These are phyloP conservation scores for Trematomus loennbergii DNA, from an alignment of 2,113 vertebrate genomes.

Conservation along the genomic window DNA sequence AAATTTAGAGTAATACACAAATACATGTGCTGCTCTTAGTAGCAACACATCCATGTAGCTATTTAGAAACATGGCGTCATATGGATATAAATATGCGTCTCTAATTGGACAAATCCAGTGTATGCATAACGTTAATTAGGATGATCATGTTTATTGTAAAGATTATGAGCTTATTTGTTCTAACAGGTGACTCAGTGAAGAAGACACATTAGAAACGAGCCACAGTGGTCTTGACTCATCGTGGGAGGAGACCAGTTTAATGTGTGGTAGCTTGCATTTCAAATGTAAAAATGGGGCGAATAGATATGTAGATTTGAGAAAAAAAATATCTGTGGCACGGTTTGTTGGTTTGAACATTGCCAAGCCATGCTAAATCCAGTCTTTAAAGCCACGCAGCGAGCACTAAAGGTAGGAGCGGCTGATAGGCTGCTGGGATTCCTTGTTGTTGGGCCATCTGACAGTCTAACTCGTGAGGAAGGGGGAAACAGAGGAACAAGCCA, in stretches of 20 bases:
- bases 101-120: slow-evolving; percentile 79
- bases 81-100: slow-evolving; percentile 69
- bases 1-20: slow-evolving; percentile 39
- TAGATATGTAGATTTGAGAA: slow-evolving; percentile 72
- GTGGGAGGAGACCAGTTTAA: slow-evolving; percentile 55
- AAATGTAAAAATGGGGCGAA: slow-evolving; percentile 68
- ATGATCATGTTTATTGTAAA: slow-evolving; percentile 80
- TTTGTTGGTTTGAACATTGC: slow-evolving; percentile 76
- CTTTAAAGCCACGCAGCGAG: slow-evolving; percentile 77
- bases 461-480: slow-evolving; percentile 67
- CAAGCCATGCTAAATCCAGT: slow-evolving; percentile 80
- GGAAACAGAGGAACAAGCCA: slow-evolving; percentile 73
- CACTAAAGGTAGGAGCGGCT: slow-evolving; percentile 75
- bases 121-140: slow-evolving; percentile 81
- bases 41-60: slow-evolving; percentile 23
- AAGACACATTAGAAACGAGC: slow-evolving; percentile 65
- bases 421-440: slow-evolving; percentile 75
- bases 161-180: slow-evolving; percentile 79
- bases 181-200: slow-evolving; percentile 71
- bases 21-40: slow-evolving; percentile 39
- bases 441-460: slow-evolving; percentile 83
- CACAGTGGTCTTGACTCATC: slow-evolving; percentile 52
- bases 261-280: slow-evolving; percentile 56
- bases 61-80: slow-evolving; percentile 57
- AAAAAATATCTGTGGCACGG: slow-evolving; percentile 50